Evolutionary conservation across 2,888 invertebrate species (phyloP), one percentile per base, ranked within the genome.

Genomic region (Vannuccia rotundouncinata): DNA sequence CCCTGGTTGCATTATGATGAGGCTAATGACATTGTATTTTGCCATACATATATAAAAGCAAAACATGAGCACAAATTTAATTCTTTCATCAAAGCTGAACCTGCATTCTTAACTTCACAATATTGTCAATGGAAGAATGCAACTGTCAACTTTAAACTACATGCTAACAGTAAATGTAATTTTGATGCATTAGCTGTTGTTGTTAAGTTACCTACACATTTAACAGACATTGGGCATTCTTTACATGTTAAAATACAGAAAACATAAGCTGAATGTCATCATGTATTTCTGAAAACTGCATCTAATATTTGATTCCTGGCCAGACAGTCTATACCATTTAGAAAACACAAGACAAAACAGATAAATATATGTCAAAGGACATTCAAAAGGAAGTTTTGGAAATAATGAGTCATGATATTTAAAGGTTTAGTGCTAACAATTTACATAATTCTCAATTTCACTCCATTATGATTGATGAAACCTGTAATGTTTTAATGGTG

Each of bases 171-270:
- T 66, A 66, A 66, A 66, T 66, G 66, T 66, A 17, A 66, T 66
- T 66, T 27, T 66, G 66, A 5, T 66, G 25, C 66, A 66, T 66
- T 66, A 66, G 66, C 66, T 66, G 66, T 66, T 66, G 22, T 66
- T 66, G 66, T 66, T 66, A 66, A 66, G 66, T 66, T 66, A 66
- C 66, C 66, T 66, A 66, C 66, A 66, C 66, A 66, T 66, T 66
- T 27, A 66, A 66, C 66, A 66, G 10, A 66, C 66, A 66, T 66
- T 66, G 25, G 22, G 17, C 66, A 66, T 66, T 66, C 66, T 22
- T 66, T 66, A 66, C 66, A 66, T 27, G 25, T 66, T 66, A 27
- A 66, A 66, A 66, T 66, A 66, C 66, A 66, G 66, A 66, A n/a
- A 66, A 66, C 66, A 66, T 27, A 66, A 66, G 66, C 66, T 66